Conservation (phyloP, 2,888 invertebrate species). For the Tetrapedia diversipes region DNA sequence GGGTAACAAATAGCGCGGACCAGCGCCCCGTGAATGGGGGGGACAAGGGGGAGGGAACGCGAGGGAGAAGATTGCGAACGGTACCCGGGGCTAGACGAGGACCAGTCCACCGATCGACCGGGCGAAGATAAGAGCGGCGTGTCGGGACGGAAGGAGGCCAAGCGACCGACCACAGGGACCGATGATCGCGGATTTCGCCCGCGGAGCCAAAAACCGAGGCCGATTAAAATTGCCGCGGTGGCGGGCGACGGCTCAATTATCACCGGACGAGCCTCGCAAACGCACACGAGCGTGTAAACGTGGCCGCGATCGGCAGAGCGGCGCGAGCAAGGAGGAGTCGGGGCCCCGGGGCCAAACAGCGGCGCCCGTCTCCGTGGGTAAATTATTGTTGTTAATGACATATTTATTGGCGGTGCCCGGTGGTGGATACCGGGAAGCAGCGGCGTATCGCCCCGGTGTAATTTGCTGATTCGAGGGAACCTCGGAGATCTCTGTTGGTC, state of each 20-base stretch:
- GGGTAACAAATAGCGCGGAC: constrained; percentile 43
- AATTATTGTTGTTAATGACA: constrained; percentile 75
- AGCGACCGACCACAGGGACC: background rate
- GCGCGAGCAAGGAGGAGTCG: constrained; percentile 14
- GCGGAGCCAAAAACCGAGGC: constrained; percentile 52
- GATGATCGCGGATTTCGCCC: constrained; percentile 52
- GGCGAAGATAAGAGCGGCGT: constrained; percentile 3
- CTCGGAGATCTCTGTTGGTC: constrained; percentile 42
- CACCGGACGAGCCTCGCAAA: constrained; percentile 32
- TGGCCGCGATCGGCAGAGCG: constrained; percentile 22
- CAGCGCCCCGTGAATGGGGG: too few relatives aligned
- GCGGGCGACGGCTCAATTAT: constrained; percentile 75
- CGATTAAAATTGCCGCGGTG: constrained; percentile 64
- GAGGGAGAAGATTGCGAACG: background rate
- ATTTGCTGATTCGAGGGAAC: constrained; percentile 72
- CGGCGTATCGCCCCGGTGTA: constrained; percentile 62
- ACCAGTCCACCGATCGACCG: background rate
- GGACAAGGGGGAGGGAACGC: too few relatives aligned
- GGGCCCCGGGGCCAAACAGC: constrained; percentile 53
- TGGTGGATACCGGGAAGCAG: constrained; percentile 59
- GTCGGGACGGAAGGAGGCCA: constrained; percentile 24
- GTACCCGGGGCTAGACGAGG: constrained; percentile 27
- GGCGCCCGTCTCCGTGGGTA: constrained; percentile 63
- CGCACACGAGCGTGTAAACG: constrained; percentile 22
- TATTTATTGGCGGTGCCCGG: constrained; percentile 69